Evolutionary conservation across 2,113 vertebrate genomes (phyloP), one percentile per base, ranked within the genome.

Genomic region (Phyllostomus hastatus): DNA sequence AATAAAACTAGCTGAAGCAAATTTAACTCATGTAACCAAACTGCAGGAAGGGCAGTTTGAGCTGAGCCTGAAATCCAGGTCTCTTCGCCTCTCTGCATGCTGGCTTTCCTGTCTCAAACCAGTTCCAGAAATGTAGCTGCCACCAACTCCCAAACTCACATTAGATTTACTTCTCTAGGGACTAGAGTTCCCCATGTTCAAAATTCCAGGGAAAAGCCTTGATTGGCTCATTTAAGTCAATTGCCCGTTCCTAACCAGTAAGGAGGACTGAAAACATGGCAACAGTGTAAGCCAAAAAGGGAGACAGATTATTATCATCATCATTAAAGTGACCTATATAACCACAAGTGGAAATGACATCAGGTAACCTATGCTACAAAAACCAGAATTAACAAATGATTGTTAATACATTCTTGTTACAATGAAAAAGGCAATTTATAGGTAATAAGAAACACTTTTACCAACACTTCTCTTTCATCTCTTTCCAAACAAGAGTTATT

Each of bases 371-470:
- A 31, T 26, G 28, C 70, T 26, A 46, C 48, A 64, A 90, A 82
- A 89, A 72, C 66, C 52, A 52, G 69, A 61, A 83, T 48, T 41
- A 90, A 73, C 85, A 64, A 59, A 54, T 73, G 35, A 26, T 35
- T 54, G 31, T 48, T 76, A 54, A 88, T 26, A 43, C 5, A 59
- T 31, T 61, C 24, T 33, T 95, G 33, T 83, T 80, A 15, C 4
- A 8, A 54, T 17, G 61, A 85, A 80, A 91, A 75, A 81, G 43
- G 24, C 50, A 90, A 70, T 35, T 84, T 69, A 20, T 11, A 81
- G 28, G 64, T 76, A 92, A 70, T 57, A 79, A 94, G 50, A 54
- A 84, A 85, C 2, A 90, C 48, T 96, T 91, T 90, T 64, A 61
- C 41, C 10, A 69, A 61, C 2, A 41, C 57, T 0, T 2, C 0